Evolutionary conservation across 2,797 vertebrate species (phyloP).

Genomic region (Lepilemur septentrionalis): DNA sequence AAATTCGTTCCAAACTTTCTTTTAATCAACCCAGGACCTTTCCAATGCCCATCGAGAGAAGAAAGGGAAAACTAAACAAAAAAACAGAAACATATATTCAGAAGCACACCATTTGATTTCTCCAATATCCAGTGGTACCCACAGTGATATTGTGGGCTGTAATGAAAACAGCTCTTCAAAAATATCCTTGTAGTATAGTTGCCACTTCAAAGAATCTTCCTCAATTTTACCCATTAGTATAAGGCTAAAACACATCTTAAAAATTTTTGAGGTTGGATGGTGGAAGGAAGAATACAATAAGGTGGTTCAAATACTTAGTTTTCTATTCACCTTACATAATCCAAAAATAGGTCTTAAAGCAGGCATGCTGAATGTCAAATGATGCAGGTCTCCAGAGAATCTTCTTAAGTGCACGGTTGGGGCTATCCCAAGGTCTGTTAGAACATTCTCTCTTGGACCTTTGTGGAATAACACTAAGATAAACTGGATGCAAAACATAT

Average conservation of each 20-base stretch:
- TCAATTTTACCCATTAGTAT: background rate
- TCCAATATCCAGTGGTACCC: background rate
- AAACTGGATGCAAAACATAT: background rate
- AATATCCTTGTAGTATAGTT: background rate
- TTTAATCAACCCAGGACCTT: background rate
- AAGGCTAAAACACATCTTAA: background rate
- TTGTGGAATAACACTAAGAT: background rate
- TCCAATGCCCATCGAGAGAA: background rate
- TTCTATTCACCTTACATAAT: background rate
- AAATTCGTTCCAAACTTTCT: background rate
- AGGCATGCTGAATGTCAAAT: background rate
- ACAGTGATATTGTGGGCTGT: background rate
- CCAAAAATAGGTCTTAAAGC: background rate
- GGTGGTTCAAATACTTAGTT: background rate
- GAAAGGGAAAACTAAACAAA: background rate
- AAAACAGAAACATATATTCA: background rate
- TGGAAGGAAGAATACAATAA: background rate
- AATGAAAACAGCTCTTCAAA: background rate
- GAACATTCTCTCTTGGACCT: background rate
- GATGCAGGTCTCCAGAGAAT: background rate
- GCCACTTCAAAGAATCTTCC: background rate
- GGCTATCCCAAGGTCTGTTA: background rate
- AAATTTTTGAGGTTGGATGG: background rate
- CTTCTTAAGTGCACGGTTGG: background rate
- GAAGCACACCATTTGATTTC: background rate